Evolutionary conservation across 2,888 invertebrate species (phyloP).

Genomic region (Empis livida): DNA sequence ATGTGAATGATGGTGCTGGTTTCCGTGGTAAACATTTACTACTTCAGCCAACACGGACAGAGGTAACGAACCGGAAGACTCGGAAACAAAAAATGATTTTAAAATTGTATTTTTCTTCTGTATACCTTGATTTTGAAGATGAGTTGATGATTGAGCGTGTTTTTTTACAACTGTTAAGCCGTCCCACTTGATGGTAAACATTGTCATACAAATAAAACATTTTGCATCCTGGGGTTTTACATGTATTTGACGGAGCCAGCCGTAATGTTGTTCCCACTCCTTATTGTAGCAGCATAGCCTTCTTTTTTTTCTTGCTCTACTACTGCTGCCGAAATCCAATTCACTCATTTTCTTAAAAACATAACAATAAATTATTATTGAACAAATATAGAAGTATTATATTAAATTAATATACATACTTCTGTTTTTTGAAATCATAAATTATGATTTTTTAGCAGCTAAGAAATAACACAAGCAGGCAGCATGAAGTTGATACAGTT

Average conservation of each 20-base stretch:
- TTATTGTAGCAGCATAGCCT: background rate
- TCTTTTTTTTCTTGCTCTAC: background rate
- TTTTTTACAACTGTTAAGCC: background rate
- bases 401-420: background rate
- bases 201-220: background rate
- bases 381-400: background rate
- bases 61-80: background rate
- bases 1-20: background rate
- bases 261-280: background rate
- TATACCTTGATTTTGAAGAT: background rate
- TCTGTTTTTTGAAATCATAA: background rate
- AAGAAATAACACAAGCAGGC: background rate
- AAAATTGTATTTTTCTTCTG: background rate
- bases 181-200: background rate
- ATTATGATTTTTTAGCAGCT: background rate
- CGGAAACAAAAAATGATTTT: background rate
- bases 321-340: background rate
- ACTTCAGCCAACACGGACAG: background rate
- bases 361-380: background rate
- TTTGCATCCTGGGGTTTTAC: background rate
- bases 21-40: background rate
- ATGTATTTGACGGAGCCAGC: background rate
- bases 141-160: background rate
- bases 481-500: background rate
- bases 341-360: background rate